A percentile compares a stretch with the other conserved stretches of the same genome.
Evolutionary conservation across 2,888 invertebrate species (phyloP).

Genomic region (Standfussiana lucernea): DNA sequence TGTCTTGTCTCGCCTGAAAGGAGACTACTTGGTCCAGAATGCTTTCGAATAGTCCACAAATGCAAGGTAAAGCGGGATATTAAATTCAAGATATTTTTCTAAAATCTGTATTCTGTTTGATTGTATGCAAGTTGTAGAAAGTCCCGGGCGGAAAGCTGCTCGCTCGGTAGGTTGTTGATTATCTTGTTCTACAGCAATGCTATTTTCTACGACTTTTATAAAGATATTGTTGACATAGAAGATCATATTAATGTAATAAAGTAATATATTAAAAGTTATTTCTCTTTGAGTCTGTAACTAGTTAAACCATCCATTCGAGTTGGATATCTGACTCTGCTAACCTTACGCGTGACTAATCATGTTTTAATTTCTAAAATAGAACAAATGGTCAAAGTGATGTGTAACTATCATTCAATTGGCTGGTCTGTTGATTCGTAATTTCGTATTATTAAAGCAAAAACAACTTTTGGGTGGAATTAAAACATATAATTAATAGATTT

Average conservation of each 20-base stretch:
- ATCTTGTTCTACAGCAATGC: not conserved
- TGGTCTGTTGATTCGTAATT: not conserved
- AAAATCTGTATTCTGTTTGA: not conserved
- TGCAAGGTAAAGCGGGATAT: too few relatives aligned
- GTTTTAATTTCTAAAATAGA: constrained; percentile 15
- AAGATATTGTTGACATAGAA: not conserved
- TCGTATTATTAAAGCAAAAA: not conserved
- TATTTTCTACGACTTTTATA: not conserved
- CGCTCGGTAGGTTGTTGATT: not conserved
- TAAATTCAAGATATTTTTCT: not conserved
- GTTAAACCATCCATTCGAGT: not conserved
- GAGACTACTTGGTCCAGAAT: not conserved
- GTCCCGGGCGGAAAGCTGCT: not conserved
- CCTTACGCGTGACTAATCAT: constrained; percentile 5
- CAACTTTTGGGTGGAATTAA: not conserved
- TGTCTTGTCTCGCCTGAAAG: not conserved
- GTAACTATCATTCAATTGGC: not conserved
- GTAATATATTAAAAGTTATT: not conserved
- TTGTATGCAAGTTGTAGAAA: not conserved
- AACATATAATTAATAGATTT: not conserved
- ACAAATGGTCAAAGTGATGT: not conserved
- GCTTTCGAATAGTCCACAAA: not conserved
- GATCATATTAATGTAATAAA: not conserved
- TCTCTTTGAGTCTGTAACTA: not conserved
- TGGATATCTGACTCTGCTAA: constrained; percentile 3